A percentile compares a stretch with the other conserved stretches of the same genome.
These are phyloP conservation scores for Nixonia krombeini DNA, from an alignment of 1,140 invertebrate species.

Conservation along the genomic window DNA sequence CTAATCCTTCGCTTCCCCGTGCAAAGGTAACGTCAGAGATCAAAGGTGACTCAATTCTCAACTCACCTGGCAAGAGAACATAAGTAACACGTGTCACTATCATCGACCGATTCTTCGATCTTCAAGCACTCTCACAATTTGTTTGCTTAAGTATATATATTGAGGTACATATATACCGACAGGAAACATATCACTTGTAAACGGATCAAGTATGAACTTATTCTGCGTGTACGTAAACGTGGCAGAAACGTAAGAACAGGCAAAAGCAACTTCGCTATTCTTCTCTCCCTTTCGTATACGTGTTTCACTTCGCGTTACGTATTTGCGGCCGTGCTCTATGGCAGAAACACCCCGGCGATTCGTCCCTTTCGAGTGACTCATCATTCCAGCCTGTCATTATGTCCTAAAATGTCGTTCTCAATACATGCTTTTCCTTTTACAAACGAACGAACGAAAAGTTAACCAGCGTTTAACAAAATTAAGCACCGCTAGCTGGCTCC, in stretches of 20 bases:
- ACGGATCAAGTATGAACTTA: conserved; percentile 13
- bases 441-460: conserved; percentile 61
- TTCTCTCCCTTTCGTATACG: conserved; percentile 17
- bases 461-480: conserved; percentile 60
- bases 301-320: conserved; percentile 8
- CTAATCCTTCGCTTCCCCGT: conserved; percentile 71
- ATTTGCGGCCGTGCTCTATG: too few species aligned
- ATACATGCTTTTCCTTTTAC: conserved; percentile 39
- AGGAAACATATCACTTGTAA: conserved; percentile 30
- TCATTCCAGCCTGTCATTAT: conserved; percentile 22
- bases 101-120: conserved; percentile 65
- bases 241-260: conserved; percentile 51
- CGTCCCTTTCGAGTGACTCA: conserved; percentile 7
- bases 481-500: conserved; percentile 72
- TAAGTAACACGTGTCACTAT: conserved; percentile 65
- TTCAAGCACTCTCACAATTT: conserved; percentile 65
- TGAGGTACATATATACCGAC: conserved; percentile 13
- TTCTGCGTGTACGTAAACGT: conserved; percentile 21
- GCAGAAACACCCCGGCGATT: too few species aligned
- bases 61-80: conserved; percentile 72
- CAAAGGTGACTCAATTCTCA: conserved; percentile 72
- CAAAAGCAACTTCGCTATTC: conserved; percentile 42
- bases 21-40: conserved; percentile 68
- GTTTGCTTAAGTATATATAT: conserved; percentile 31
- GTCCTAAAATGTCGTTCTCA: conserved; percentile 31